Evolutionary conservation across 2,888 invertebrate species (phyloP).

Genomic region (Pecten maximus): DNA sequence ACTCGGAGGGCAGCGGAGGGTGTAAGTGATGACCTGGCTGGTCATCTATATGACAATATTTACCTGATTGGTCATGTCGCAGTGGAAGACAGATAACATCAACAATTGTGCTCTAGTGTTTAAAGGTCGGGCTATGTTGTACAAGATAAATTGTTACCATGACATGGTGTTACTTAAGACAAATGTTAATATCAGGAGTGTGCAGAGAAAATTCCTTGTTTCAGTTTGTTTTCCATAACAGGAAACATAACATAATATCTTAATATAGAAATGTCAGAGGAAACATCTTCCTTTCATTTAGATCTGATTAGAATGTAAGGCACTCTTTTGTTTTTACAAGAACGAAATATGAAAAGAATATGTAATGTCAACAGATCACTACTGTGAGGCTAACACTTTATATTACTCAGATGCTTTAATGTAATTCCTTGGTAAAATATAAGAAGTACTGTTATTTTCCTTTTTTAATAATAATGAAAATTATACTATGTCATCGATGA

Average conservation of each 20-base stretch:
- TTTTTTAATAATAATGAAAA: too few species aligned
- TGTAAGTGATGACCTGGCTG: conserved; percentile 83
- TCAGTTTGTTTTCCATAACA: too few species aligned
- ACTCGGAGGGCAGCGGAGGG: conserved; percentile 82
- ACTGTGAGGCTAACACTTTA: background rate
- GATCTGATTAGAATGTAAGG: too few species aligned
- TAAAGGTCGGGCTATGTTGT: background rate
- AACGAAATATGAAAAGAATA: background rate
- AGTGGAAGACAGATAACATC: conserved; percentile 45
- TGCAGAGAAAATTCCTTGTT: too few species aligned
- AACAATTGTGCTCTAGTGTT: background rate
- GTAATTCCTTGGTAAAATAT: too few species aligned
- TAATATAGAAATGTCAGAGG: too few species aligned
- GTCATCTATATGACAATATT: conserved; percentile 84
- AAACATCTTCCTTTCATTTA: too few species aligned
- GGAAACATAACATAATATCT: too few species aligned
- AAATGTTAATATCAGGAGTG: background rate
- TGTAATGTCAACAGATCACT: too few species aligned
- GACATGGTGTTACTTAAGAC: background rate
- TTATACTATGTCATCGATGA: background rate
- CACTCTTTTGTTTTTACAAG: too few species aligned
- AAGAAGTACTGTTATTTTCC: background rate
- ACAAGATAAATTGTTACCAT: background rate
- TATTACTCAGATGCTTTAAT: too few species aligned
- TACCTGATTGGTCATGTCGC: conserved; percentile 84